Evolutionary conservation across 2,888 invertebrate species (phyloP).

Genomic region (Rhogogaster chlorosoma): DNA sequence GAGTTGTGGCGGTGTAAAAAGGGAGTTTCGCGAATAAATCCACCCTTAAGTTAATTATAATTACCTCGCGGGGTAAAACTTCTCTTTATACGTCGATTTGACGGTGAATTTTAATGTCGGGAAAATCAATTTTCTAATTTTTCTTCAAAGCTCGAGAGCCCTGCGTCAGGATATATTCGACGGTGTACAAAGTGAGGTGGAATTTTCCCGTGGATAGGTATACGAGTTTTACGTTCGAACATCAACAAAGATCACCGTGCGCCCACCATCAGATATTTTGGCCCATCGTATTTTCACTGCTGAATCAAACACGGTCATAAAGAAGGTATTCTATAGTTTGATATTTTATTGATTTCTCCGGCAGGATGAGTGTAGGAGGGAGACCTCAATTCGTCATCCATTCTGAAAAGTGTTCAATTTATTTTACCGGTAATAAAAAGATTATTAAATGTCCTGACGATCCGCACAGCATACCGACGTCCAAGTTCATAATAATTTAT

Average conservation of each 20-base stretch:
- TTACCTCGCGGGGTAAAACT: conserved; percentile 9
- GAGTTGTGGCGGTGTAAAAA: background rate
- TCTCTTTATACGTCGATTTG: background rate
- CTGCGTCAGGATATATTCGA: background rate
- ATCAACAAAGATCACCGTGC: conserved; percentile 40
- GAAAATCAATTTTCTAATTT: conserved; percentile 1
- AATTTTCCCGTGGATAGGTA: background rate
- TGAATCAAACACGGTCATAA: conserved; percentile 36
- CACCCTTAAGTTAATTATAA: conserved; percentile 44
- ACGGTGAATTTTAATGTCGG: background rate
- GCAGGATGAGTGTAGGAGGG: background rate
- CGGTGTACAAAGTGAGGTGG: background rate
- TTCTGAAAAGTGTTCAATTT: conserved; percentile 37
- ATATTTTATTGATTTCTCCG: conserved; percentile 36
- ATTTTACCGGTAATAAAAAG: conserved; percentile 27
- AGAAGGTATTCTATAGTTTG: conserved; percentile 26
- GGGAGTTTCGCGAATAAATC: conserved; percentile 22
- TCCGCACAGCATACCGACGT: background rate
- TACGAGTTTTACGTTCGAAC: conserved; percentile 32
- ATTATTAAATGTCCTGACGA: conserved; percentile 18
- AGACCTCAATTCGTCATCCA: conserved; percentile 32
- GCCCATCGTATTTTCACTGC: conserved; percentile 28
- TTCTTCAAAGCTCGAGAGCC: background rate
- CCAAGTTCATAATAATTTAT: conserved; percentile 21
- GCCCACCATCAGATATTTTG: conserved; percentile 17